Evolutionary conservation across 2,888 invertebrate genomes (phyloP).

Genomic region (Gnatocerus cornutus): DNA sequence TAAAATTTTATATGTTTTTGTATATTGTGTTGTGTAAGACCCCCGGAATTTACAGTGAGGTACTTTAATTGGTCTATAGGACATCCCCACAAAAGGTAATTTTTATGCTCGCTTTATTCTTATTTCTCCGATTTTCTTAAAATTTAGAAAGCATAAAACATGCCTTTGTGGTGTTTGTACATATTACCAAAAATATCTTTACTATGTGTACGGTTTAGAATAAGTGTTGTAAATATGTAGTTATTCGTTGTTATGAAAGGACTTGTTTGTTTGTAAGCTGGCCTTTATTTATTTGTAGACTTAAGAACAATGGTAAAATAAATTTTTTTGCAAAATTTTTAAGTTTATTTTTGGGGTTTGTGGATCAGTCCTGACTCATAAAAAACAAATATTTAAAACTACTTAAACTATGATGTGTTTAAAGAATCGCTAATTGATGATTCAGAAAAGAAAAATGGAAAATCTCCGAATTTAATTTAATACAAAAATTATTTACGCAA

Average conservation of each 20-base stretch:
- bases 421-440: too few relatives aligned
- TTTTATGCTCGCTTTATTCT: neutral
- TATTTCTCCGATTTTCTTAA: neutral
- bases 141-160: neutral
- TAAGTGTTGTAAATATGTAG: conserved; percentile 27
- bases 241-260: conserved; percentile 12
- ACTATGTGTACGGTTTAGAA: conserved; percentile 18
- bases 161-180: conserved; percentile 9
- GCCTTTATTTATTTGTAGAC: conserved; percentile 27
- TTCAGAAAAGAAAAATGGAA: too few relatives aligned
- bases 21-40: too few relatives aligned
- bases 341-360: too few relatives aligned
- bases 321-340: neutral
- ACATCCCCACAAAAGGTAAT: neutral
- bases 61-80: too few relatives aligned
- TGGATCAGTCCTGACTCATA: too few relatives aligned
- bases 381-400: too few relatives aligned
- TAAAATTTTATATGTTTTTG: neutral
- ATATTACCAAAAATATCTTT: neutral
- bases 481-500: too few relatives aligned
- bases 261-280: conserved; percentile 26
- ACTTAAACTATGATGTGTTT: too few relatives aligned
- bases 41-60: too few relatives aligned
- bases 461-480: too few relatives aligned
- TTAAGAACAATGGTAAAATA: conserved; percentile 13